Evolutionary conservation across 2,888 invertebrate genomes (phyloP), one percentile per base, ranked within the genome.

Genomic region (Dasypolia templi): DNA sequence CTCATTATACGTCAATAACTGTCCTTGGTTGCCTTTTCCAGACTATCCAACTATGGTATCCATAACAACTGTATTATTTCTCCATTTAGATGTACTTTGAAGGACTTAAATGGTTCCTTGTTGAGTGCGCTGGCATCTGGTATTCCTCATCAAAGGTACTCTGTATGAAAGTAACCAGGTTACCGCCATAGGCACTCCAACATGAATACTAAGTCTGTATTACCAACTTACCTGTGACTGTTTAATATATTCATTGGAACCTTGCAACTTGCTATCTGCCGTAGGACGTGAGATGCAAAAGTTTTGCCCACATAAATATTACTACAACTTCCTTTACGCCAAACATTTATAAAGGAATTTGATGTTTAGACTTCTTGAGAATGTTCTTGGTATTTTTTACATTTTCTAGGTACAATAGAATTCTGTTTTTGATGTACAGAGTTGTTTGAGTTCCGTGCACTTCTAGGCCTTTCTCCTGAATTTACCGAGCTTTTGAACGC

Each of bases 161-260:
- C 85, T 82, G 85, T 88, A 83, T 86, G 87, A 82, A 80, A 85
- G 83, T 73, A 87, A 89, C 88, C 87, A 81, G 89, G 91, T 89
- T 91, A 90, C 88, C 81, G 85, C 85, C 83, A 86, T 84, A 89
- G 84, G 83, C 82, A 77, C 75, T 84, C 78, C 86, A 88, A 79
- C 88, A 84, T 93, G 94, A 94, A 94, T 94, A 93, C 93, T 93
- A 94, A 94, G 90, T 89, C 86, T 82, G 87, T 86, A 87, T 88
- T 89, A 88, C 86, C 86, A 89, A 88, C 83, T 88, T 89, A 92
- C 91, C 90, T 91, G 89, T 81, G 87, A 87, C 87, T 86, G 77
- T 80, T 89, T 94, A 94, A 94, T 94, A 91, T 94, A 94, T 94
- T 94, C 94, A 94, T 94, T 94, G 93, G 91, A 91, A 90, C 88